Percentiles rank a stretch among this genome's conserved stretches.
Conservation (phyloP, 1,140 invertebrate species). For the Drosophila yakuba region DNA sequence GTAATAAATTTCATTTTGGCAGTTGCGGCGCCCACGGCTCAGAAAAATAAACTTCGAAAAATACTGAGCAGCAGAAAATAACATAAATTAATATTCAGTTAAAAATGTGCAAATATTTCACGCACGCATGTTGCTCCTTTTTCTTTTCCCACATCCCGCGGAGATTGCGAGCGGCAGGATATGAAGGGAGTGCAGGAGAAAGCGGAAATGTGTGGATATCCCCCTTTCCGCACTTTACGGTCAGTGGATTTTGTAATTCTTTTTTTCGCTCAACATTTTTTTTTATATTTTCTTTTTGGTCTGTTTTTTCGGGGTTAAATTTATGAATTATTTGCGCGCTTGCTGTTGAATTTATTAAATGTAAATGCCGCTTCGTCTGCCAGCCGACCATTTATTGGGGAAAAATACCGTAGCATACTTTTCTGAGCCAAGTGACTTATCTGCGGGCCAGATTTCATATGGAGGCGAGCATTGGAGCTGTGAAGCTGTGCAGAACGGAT, state of each 20-base stretch:
- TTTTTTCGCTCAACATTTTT: conserved; percentile 4
- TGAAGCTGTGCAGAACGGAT: not conserved
- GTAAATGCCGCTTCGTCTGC: conserved; percentile 7
- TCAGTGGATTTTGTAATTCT: conserved; percentile 38
- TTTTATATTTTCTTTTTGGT: conserved; percentile 11
- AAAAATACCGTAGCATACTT: conserved; percentile 36
- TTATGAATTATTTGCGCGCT: conserved; percentile 72
- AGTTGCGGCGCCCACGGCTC: conserved; percentile 16
- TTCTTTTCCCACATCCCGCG: conserved; percentile 11
- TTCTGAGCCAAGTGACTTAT: conserved; percentile 50
- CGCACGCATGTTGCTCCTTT: conserved; percentile 36
- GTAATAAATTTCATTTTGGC: conserved; percentile 23
- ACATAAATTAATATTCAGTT: conserved; percentile 76
- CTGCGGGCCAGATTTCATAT: conserved; percentile 41
- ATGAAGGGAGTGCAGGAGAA: not conserved
- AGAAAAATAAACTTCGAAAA: conserved; percentile 16
- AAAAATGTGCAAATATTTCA: conserved; percentile 74
- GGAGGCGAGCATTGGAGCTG: not conserved
- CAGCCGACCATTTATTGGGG: not conserved
- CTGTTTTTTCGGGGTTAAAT: conserved; percentile 42
- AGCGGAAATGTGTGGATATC: conserved; percentile 5
- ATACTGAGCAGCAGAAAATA: conserved; percentile 45
- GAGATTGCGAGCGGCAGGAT: not conserved
- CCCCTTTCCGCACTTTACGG: conserved; percentile 30
- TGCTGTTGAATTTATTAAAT: conserved; percentile 69